These are phyloP conservation scores for Netelia inedita DNA, from an alignment of 2,888 invertebrate genomes.

Conservation along the genomic window DNA sequence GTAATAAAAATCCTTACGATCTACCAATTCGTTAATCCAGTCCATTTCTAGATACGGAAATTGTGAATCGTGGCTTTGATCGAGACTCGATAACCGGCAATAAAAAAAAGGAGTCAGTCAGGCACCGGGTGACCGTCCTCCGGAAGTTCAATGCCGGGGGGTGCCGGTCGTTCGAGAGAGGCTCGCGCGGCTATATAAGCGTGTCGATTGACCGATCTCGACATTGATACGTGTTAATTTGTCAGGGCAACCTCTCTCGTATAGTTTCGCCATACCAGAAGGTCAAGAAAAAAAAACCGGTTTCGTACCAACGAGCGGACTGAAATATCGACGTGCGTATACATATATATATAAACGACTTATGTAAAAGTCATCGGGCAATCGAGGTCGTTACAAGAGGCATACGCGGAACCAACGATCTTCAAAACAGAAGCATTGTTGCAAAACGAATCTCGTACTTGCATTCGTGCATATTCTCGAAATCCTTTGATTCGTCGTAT, in stretches of 20 bases:
- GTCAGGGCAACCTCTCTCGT: not conserved
- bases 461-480: not conserved
- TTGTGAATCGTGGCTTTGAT: not conserved
- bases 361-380: not conserved
- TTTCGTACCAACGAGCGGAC: constrained; percentile 6
- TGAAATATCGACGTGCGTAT: not conserved
- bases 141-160: constrained; percentile 41
- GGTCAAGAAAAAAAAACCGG: constrained; percentile 14
- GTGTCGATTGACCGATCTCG: constrained; percentile 36
- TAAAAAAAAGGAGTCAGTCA: not conserved
- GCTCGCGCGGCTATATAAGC: not conserved
- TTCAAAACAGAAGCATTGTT: not conserved
- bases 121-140: constrained; percentile 6
- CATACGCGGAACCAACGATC: not conserved
- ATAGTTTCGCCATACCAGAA: not conserved
- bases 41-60: not conserved
- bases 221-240: constrained; percentile 50
- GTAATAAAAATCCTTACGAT: no score
- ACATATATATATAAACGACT: not conserved
- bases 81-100: not conserved
- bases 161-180: not conserved
- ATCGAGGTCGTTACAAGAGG: not conserved
- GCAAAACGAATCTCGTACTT: not conserved
- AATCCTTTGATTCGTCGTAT: not conserved
- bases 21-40: no score